phyloP scores from a whole-genome alignment of 2,888 invertebrate genomes.

The Microctonus brassicae region DNA sequence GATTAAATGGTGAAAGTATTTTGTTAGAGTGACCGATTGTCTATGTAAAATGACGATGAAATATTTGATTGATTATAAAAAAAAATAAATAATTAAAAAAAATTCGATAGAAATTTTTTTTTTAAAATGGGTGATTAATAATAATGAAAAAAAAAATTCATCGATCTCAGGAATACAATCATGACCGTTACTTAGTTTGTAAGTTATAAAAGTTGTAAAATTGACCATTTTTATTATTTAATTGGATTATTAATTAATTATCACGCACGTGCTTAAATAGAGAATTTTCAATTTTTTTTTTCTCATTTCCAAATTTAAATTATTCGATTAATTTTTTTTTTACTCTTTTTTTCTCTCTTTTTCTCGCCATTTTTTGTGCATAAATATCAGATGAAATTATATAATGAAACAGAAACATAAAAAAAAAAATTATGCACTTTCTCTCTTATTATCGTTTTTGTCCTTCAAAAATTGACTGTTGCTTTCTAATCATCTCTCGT shows the following conservation, averaged over 20 bases:
- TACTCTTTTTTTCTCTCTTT: background rate
- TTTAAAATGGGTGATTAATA: slow-evolving; percentile 9
- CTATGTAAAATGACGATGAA: background rate
- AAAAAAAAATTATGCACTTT: background rate
- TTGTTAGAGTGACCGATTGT: slow-evolving; percentile 35
- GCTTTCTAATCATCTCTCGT: background rate
- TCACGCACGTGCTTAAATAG: slow-evolving; percentile 6
- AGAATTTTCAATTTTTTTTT: background rate
- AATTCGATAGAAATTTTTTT: background rate
- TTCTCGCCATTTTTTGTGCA: slow-evolving; percentile 10
- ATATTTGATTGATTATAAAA: background rate
- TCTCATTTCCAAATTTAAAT: background rate
- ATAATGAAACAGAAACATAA: slow-evolving; percentile 30
- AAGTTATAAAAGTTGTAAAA: slow-evolving; percentile 2
- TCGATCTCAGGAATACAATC: slow-evolving; percentile 27
- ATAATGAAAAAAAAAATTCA: slow-evolving; percentile 17
- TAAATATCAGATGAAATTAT: slow-evolving; percentile 34
- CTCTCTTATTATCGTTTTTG: background rate
- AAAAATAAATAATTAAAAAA: background rate
- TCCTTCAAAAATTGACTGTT: background rate
- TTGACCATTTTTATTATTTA: no score
- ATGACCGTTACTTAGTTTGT: slow-evolving; percentile 18
- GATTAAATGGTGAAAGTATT: background rate
- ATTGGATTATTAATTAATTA: background rate
- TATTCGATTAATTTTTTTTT: no score